Evolutionary conservation across 2,113 vertebrate genomes (phyloP).

Genomic region (Tachysurus vachellii): DNA sequence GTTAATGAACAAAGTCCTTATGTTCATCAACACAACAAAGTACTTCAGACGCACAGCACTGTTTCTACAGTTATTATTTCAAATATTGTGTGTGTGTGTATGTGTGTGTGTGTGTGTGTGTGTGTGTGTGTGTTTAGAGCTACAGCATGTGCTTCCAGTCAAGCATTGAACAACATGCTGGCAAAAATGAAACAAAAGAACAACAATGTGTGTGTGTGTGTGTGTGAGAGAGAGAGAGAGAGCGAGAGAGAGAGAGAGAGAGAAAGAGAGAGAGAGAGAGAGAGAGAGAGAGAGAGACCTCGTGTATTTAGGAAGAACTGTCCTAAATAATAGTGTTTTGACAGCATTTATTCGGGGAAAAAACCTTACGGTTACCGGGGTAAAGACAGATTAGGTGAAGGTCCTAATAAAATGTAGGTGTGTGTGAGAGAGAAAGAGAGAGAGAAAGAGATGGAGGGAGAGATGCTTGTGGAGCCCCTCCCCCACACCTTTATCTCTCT

Average conservation of each 20-base stretch:
- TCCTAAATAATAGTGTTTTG: not conserved
- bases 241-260: too few species aligned
- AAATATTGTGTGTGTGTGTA: not conserved
- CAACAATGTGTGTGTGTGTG: not conserved
- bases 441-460: conserved; percentile 51
- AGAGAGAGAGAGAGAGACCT: not conserved
- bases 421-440: conserved; percentile 40
- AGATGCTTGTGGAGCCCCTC: conserved; percentile 57
- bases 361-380: not conserved
- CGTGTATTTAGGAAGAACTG: not conserved
- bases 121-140: not conserved
- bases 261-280: not conserved
- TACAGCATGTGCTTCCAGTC: not conserved
- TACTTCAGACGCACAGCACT: not conserved
- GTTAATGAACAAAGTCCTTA: not conserved
- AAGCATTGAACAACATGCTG: not conserved
- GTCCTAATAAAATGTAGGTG: not conserved
- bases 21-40: not conserved
- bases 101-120: not conserved
- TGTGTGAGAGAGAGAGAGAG: not conserved
- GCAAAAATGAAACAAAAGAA: not conserved
- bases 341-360: not conserved
- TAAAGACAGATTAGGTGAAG: not conserved
- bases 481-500: conserved; percentile 45
- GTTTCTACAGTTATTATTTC: not conserved